A percentile compares a stretch with the other conserved stretches of the same genome.
phyloP scores from a whole-genome alignment of 2,797 vertebrate species.

The Pempheris klunzingeri region DNA sequence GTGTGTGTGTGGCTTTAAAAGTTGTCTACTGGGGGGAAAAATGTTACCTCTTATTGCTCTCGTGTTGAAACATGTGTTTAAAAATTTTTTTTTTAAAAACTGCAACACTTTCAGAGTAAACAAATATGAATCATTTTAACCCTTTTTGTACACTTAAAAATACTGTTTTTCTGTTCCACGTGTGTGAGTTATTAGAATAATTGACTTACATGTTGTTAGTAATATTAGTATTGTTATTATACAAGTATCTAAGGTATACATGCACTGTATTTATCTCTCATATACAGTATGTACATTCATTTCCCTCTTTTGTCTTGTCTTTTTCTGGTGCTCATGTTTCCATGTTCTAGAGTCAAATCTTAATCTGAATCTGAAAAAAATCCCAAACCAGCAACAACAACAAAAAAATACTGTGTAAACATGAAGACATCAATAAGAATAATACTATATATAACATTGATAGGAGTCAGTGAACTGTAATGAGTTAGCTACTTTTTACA shows the following conservation, averaged over 20 bases:
- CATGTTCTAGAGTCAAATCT: too few species aligned
- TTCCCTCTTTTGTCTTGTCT: too few species aligned
- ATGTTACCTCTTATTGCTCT: neutral
- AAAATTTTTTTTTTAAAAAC: neutral
- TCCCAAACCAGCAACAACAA: neutral
- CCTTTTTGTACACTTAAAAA: neutral
- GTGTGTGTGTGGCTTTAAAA: constrained; percentile 10
- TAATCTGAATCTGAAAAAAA: too few species aligned
- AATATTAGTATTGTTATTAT: neutral
- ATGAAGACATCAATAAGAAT: neutral
- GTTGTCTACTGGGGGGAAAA: neutral
- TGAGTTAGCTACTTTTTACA: neutral
- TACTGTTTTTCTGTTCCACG: neutral
- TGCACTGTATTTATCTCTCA: neutral
- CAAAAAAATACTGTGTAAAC: neutral
- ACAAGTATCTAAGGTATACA: neutral
- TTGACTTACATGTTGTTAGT: neutral
- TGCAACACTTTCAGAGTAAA: neutral
- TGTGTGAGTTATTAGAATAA: neutral
- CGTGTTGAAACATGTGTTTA: neutral
- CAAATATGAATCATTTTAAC: neutral
- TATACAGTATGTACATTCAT: neutral
- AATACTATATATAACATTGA: neutral
- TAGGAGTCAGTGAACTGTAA: neutral
- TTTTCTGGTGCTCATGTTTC: too few species aligned